Conservation (phyloP, 2,113 vertebrate species). For the Varanus komodoensis region DNA sequence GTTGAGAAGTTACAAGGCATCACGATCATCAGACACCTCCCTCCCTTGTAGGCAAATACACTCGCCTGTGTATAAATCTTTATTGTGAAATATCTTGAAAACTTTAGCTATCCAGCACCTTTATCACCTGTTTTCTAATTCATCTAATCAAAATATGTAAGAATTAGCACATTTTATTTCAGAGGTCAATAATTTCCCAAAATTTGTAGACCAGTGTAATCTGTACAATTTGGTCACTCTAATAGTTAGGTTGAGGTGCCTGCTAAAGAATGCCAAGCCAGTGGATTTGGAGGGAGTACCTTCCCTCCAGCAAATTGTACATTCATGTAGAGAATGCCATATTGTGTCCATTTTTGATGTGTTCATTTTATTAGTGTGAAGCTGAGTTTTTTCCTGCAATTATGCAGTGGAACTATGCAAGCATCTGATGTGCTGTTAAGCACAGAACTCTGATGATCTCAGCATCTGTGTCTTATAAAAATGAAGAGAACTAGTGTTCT, state of each 20-base stretch:
- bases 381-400: not conserved
- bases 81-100: too few species aligned
- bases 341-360: not conserved
- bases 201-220: too few species aligned
- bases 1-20: too few species aligned
- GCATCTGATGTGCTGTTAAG: not conserved
- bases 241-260: not conserved
- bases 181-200: too few species aligned
- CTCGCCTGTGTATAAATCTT: too few species aligned
- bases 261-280: rapidly evolving
- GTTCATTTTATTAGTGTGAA: not conserved
- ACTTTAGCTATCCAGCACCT: too few species aligned
- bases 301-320: not conserved
- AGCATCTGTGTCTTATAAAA: not conserved
- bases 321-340: too few species aligned
- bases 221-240: not conserved
- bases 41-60: too few species aligned
- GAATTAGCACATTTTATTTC: too few species aligned
- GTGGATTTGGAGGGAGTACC: not conserved
- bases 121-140: too few species aligned
- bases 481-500: not conserved
- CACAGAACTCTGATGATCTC: not conserved
- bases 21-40: too few species aligned
- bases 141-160: too few species aligned
- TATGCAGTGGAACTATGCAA: not conserved